Percentiles rank a stretch among this genome's conserved stretches.
Conservation (phyloP, 2,888 invertebrate species). For the Iselma pallidipennis region DNA sequence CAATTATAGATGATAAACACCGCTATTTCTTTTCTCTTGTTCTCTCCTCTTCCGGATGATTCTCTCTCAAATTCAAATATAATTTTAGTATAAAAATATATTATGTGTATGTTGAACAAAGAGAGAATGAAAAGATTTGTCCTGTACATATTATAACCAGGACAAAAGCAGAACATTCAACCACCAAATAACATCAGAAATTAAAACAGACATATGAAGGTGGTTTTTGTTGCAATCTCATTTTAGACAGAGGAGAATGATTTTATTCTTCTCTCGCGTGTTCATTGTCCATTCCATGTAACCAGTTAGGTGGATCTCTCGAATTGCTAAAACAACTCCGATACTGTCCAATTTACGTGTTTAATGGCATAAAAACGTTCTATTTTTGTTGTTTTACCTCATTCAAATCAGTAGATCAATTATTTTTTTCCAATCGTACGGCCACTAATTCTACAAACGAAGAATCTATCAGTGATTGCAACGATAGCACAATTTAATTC, state of each 20-base stretch:
- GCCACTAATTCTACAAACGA: neutral
- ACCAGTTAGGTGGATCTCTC: neutral
- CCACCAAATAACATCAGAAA: too few species aligned
- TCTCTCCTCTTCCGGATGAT: neutral
- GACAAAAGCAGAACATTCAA: neutral
- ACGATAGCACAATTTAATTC: neutral
- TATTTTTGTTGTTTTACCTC: too few species aligned
- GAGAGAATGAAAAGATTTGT: neutral
- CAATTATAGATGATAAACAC: neutral
- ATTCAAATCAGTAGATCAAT: conserved; percentile 13
- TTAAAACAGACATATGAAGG: too few species aligned
- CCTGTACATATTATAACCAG: neutral
- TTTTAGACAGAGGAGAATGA: too few species aligned
- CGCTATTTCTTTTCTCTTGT: too few species aligned
- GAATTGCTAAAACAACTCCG: conserved; percentile 35
- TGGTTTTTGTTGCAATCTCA: too few species aligned
- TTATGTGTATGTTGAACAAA: neutral
- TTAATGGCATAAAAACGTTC: conserved; percentile 34
- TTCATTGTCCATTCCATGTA: neutral
- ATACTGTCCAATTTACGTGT: conserved; percentile 39
- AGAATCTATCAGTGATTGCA: neutral
- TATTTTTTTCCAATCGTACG: neutral
- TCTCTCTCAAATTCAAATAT: neutral
- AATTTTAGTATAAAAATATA: neutral
- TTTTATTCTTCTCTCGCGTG: neutral